Base-by-base conservation (phyloP, 2,797 vertebrate species). In the Antrozous pallidus region DNA sequence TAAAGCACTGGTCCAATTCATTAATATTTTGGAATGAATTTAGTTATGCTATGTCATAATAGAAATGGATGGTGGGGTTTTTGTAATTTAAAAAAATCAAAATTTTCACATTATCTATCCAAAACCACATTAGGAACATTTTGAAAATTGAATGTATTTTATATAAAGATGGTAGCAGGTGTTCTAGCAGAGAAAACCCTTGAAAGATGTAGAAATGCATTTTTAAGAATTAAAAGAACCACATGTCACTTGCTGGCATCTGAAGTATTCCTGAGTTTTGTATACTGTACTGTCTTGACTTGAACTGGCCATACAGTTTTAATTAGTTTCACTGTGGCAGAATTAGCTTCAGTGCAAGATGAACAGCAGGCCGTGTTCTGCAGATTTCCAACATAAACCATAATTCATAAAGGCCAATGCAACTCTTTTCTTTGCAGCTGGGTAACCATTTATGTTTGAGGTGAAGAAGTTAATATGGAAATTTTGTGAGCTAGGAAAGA, bases 401-500 rank as follows among this genome's bases (percentile, higher is more conserved):
- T 95, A 94, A 97, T 96, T 98, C 98, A 98, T 95, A 98, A 97
- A 98, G 97, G 97, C 98, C 98, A 97, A 95, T 63, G 93, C 94
- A 96, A 97, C 96, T 97, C 96, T 98, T 97, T 97, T 96, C 96
- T 97, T 97, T 97, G 97, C 97, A 97, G 98, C 97, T 98, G 97
- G 97, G 97, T 98, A 98, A 98, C 98, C 98, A 97, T 98, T 98
- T 98, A 98, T 97, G 97, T 98, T 98, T 96, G 98, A 98, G 98
- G 98, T 98, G 98, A 98, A 98, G 97, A 98, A 98, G 98, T 98
- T 98, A 98, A 98, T 98, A 98, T 97, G 97, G 98, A 98, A 98
- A 98, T 98, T 98, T 97, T 96, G 98, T 96, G 98, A 98, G 98
- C 97, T 97, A 95, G 96, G 97, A 97, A 98, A 3, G 49, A 97